Evolutionary conservation across 2,113 vertebrate genomes (phyloP).

Genomic region (Furnarius figulus): DNA sequence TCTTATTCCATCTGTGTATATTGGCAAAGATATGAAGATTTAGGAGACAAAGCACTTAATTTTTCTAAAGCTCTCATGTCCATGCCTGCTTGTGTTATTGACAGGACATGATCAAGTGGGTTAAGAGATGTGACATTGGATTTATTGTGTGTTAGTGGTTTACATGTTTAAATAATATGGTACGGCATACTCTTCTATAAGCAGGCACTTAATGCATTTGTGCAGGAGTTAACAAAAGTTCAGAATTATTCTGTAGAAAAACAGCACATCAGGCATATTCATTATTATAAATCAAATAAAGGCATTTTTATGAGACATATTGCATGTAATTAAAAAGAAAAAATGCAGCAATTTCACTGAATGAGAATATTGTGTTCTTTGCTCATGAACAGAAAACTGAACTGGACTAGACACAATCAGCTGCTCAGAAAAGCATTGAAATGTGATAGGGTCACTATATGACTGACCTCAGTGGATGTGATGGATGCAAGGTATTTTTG

Average conservation of each 20-base stretch:
- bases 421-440: neutral
- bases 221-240: neutral
- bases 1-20: neutral
- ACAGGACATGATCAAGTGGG: neutral
- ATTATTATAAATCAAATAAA: neutral
- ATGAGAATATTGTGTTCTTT: neutral
- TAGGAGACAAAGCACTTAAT: neutral
- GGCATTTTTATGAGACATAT: neutral
- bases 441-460: neutral
- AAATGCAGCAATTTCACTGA: neutral
- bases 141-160: constrained; percentile 24
- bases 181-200: neutral
- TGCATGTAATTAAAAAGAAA: neutral
- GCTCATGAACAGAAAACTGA: neutral
- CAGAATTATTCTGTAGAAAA: neutral
- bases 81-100: neutral
- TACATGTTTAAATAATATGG: neutral
- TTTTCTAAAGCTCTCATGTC: neutral
- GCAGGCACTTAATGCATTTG: neutral
- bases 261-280: neutral
- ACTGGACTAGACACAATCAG: neutral
- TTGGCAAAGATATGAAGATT: neutral
- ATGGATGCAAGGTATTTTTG: neutral
- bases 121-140: neutral
- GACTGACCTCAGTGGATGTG: neutral